Percentiles rank a stretch among this genome's conserved stretches.
Evolutionary conservation across 1,140 invertebrate genomes (phyloP).

Genomic region (Galendromus occidentalis): DNA sequence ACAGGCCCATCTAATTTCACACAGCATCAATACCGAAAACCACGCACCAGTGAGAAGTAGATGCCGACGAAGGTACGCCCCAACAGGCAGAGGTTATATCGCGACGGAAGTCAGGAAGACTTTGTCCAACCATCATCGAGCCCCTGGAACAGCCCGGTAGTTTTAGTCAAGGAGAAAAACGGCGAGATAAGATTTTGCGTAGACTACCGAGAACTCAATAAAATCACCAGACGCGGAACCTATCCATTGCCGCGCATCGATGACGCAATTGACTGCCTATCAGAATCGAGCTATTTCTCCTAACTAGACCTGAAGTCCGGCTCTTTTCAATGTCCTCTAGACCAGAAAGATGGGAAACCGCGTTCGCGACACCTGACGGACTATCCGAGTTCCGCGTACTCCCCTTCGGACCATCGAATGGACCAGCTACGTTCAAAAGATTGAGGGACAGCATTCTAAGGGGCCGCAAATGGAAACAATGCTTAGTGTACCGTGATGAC

Average conservation of each 20-base stretch:
- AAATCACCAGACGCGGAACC: conserved; percentile 31
- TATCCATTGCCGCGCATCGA: too few species aligned
- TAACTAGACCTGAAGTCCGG: conserved; percentile 31
- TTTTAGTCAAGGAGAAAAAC: conserved; percentile 32
- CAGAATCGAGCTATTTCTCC: conserved; percentile 26
- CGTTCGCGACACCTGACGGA: conserved; percentile 29
- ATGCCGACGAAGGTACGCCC: neutral
- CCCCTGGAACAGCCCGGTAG: conserved; percentile 28
- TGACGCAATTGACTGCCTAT: conserved; percentile 27
- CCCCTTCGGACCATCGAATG: too few species aligned
- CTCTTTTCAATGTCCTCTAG: conserved; percentile 29
- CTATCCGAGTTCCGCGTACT: too few species aligned
- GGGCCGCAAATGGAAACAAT: conserved; percentile 18
- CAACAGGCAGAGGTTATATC: neutral
- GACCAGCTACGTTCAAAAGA: too few species aligned
- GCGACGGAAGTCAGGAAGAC: conserved; percentile 20
- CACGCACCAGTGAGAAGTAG: conserved; percentile 17
- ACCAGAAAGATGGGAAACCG: conserved; percentile 27
- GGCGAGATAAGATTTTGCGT: conserved; percentile 27
- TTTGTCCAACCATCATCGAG: conserved; percentile 25
- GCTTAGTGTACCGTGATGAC: too few species aligned
- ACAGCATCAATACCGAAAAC: conserved; percentile 22
- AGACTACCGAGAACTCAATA: conserved; percentile 29
- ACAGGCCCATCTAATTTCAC: conserved; percentile 14
- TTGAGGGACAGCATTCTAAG: conserved; percentile 25